These are phyloP conservation scores for rat (Rattus norvegicus) DNA, from an alignment of 2,113 vertebrate genomes.

Conservation along the genomic window GRCr8 NC_086032.1:12452001-12452500, in stretches of 20 bases:
- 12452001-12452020: background rate
- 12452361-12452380: background rate
- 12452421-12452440: background rate
- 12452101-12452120: background rate
- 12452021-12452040: background rate
- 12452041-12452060: background rate
- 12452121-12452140: background rate
- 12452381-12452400: background rate
- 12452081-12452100: background rate
- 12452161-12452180: background rate
- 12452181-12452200: background rate
- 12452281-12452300: background rate
- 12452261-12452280: background rate
- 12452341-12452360: background rate
- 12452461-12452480: background rate
- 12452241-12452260: background rate
- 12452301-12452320: background rate
- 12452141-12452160: background rate
- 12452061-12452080: background rate
- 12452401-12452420: constrained; percentile 17
- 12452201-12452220: background rate
- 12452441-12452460: background rate
- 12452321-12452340: background rate
- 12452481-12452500: constrained; percentile 12
- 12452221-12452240: background rate